Conservation (phyloP, 2,888 invertebrate species). For the Athalia cordata region DNA sequence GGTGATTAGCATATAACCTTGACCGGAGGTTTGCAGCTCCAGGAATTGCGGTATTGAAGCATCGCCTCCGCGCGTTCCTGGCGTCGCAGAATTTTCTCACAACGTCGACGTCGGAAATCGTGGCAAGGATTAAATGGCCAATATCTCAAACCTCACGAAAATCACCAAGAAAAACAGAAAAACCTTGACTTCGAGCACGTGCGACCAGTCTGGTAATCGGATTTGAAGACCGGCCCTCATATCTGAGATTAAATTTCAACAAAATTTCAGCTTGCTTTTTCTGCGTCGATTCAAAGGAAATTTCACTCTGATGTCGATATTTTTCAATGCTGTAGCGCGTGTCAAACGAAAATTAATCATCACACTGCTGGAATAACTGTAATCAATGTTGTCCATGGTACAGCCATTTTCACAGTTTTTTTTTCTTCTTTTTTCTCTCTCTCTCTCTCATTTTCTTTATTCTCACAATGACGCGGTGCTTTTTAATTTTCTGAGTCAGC, state of each 20-base stretch:
- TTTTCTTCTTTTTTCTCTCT: background rate
- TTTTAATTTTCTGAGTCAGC: background rate
- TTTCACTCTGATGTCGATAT: too few relatives aligned
- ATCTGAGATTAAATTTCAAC: too few relatives aligned
- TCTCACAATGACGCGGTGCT: too few relatives aligned
- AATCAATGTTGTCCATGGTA: slow-evolving; percentile 7
- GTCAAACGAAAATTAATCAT: slow-evolving; percentile 22
- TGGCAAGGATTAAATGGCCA: slow-evolving; percentile 16
- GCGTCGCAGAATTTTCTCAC: background rate
- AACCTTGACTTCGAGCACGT: background rate
- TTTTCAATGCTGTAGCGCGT: background rate
- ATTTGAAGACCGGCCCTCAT: background rate
- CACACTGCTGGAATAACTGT: background rate
- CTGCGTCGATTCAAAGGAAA: too few relatives aligned
- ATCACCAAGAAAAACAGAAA: background rate
- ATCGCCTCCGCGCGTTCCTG: slow-evolving; percentile 3
- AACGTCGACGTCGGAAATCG: slow-evolving; percentile 4
- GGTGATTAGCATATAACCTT: slow-evolving; percentile 41
- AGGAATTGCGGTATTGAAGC: slow-evolving; percentile 10
- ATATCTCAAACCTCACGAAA: slow-evolving; percentile 26
- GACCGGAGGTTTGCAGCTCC: slow-evolving; percentile 17
- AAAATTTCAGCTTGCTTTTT: too few relatives aligned
- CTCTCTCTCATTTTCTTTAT: background rate
- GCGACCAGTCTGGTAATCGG: background rate
- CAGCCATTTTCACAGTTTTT: background rate